phyloP scores from a whole-genome alignment of 2,888 invertebrate genomes.

The Lochmaea crataegi region DNA sequence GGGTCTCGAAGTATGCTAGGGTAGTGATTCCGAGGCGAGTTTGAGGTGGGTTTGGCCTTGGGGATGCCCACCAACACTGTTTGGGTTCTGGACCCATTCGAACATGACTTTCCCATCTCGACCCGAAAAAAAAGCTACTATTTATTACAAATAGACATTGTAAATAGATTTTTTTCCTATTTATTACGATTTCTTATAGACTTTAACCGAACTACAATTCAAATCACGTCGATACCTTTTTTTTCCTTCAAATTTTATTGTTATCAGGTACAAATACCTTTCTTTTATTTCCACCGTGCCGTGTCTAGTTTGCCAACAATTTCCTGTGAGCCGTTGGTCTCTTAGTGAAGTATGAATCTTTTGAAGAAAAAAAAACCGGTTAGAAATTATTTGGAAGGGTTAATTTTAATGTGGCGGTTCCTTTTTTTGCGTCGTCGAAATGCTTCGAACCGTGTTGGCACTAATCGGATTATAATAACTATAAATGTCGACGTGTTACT shows the following conservation, averaged over 20 bases:
- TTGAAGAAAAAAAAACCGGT: constrained; percentile 11
- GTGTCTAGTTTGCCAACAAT: constrained; percentile 19
- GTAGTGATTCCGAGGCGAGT: too few species aligned
- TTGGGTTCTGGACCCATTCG: too few species aligned
- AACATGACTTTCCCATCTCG: too few species aligned
- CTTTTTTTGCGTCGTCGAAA: constrained; percentile 2
- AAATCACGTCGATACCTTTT: constrained; percentile 1
- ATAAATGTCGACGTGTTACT: background rate
- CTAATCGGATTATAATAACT: constrained; percentile 1
- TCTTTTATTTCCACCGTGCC: background rate
- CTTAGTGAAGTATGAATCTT: constrained; percentile 15
- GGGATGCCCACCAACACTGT: too few species aligned
- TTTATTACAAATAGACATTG: too few species aligned
- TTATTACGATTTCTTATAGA: background rate
- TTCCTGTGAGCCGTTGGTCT: constrained; percentile 29
- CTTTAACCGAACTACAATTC: background rate
- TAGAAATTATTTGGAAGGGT: constrained; percentile 9
- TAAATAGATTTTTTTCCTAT: too few species aligned
- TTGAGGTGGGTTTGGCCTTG: too few species aligned
- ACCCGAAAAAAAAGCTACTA: too few species aligned
- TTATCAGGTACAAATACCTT: constrained; percentile 13
- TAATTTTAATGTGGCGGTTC: constrained; percentile 4
- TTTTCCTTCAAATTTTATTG: background rate
- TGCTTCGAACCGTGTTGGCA: background rate
- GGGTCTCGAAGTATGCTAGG: too few species aligned